Percentiles rank a stretch among this genome's conserved stretches.
phyloP scores from a whole-genome alignment of 2,888 invertebrate genomes.

The Laothoe populi region DNA sequence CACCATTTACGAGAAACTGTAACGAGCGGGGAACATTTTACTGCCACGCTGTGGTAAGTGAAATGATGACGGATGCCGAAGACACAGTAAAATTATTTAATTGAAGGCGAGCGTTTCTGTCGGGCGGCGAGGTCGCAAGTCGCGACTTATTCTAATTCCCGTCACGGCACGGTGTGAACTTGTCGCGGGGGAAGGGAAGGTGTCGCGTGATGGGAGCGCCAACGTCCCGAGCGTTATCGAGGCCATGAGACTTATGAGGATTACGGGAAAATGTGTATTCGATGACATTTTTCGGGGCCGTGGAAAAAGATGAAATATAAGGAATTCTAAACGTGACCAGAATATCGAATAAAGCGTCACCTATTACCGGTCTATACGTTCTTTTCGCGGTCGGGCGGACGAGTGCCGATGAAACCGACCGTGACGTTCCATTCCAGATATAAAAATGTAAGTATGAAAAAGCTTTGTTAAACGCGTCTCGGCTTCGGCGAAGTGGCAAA shows the following conservation, averaged over 20 bases:
- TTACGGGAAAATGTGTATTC: constrained; percentile 85
- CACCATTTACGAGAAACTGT: constrained; percentile 6
- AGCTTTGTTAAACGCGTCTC: constrained; percentile 83
- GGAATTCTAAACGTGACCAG: constrained; percentile 82
- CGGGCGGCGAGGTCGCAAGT: constrained; percentile 34
- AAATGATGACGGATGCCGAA: constrained; percentile 6
- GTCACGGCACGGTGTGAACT: constrained; percentile 73
- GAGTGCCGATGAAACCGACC: constrained; percentile 78
- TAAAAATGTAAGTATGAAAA: constrained; percentile 84
- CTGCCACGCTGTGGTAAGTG: neutral
- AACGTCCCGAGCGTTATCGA: constrained; percentile 62
- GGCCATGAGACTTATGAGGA: constrained; percentile 82
- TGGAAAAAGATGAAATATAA: constrained; percentile 84
- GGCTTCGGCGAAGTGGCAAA: constrained; percentile 82
- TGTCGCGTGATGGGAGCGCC: constrained; percentile 52
- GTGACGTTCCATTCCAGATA: constrained; percentile 82
- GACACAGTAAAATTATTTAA: constrained; percentile 18
- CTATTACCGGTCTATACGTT: constrained; percentile 81
- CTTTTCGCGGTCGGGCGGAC: constrained; percentile 79
- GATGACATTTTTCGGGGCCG: constrained; percentile 84
- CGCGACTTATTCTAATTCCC: constrained; percentile 65
- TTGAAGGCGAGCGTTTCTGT: constrained; percentile 27
- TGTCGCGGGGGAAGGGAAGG: constrained; percentile 54
- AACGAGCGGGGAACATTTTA: constrained; percentile 3
- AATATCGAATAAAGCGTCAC: constrained; percentile 75